Evolutionary conservation across 1,140 invertebrate species (phyloP), one percentile per base, ranked within the genome.

Genomic region (Dryas iulia): DNA sequence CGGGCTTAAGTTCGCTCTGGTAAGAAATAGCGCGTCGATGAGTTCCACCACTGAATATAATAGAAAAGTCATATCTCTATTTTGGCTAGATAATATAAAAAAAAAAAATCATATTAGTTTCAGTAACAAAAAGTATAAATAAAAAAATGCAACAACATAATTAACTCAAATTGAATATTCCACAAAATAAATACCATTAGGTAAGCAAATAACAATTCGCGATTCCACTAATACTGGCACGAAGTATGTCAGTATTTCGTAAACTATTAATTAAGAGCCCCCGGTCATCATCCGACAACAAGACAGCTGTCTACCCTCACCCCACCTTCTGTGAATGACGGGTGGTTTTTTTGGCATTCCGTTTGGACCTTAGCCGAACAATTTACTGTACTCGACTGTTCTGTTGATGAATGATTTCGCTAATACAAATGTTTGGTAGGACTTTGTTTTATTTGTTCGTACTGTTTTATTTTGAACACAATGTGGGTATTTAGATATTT

Each of bases 241-340:
- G 35, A 62, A 53, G 21, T 61, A 61, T 65, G 61, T 66, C 66
- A 65, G 56, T 35, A 47, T 21, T 59, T 31, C 47, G 47, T 66
- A 62, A 73, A 78, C 76, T 78, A 78, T 78, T 78, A 78, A 78
- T 78, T 78, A 78, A 73, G 65, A 58, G 68, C 68, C 73, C 70
- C 67, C 68, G 71, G 68, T 72, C 76, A 75, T 77, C 72, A 73
- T 78, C 68, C 63, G 66, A 71, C 76, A 75, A 72, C 66, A 70
- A 73, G 71, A 73, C 71, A 69, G 72, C 69, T 71, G 66, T 72
- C 69, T 74, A 67, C 65, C 61, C 59, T 60, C 71, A 61, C 71
- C 72, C 72, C 64, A 59, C 69, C 69, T 67, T 56, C 76, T 77
- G 76, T 30, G 39, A 71, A 64, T 77, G 76, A 75, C 73, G 70